These are phyloP conservation scores for Thecophora atra DNA, from an alignment of 2,888 invertebrate species.

Conservation along the genomic window DNA sequence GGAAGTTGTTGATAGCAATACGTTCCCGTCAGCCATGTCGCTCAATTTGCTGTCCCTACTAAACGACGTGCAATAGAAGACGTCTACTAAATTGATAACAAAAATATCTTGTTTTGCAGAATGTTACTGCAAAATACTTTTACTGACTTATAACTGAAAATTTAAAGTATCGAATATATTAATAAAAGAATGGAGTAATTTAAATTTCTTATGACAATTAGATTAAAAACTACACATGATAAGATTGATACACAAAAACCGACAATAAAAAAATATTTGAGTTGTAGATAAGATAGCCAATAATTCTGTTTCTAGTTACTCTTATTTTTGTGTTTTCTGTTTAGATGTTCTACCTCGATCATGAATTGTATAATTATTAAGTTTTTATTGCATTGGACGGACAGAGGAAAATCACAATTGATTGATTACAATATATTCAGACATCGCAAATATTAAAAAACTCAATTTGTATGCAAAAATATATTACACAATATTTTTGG, in stretches of 20 bases:
- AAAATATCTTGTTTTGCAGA: background rate
- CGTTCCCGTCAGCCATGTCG: constrained; percentile 61
- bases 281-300: background rate
- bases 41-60: constrained; percentile 38
- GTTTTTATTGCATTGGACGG: too few relatives aligned
- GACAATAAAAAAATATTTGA: background rate
- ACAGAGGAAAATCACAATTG: too few relatives aligned
- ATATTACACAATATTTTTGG: too few relatives aligned
- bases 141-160: background rate
- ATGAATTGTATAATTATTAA: too few relatives aligned
- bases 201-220: background rate
- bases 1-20: constrained; percentile 57
- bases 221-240: background rate
- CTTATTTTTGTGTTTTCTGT: background rate
- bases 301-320: background rate
- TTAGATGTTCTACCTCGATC: too few relatives aligned
- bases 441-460: too few relatives aligned
- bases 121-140: background rate
- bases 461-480: too few relatives aligned
- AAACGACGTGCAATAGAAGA: background rate
- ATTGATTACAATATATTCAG: too few relatives aligned
- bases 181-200: background rate
- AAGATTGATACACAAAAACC: background rate
- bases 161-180: background rate
- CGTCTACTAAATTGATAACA: background rate